These are phyloP conservation scores for Caenorhabditis afra DNA, from an alignment of 2,888 invertebrate species.

Conservation along the genomic window DNA sequence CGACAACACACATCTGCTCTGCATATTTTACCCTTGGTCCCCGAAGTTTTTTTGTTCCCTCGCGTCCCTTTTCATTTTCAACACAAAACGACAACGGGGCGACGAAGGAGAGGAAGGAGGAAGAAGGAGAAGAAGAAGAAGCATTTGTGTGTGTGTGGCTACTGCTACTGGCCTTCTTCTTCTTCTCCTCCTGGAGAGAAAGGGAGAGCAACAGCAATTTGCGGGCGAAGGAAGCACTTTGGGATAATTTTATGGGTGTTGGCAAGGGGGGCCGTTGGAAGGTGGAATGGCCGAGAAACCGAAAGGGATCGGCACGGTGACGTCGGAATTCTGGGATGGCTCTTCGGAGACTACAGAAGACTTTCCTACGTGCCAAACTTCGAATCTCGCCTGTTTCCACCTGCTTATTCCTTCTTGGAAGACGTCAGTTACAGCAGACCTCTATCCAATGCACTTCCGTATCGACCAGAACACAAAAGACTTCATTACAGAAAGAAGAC, in stretches of 20 bases:
- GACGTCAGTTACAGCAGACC: no score
- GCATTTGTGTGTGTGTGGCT: neutral
- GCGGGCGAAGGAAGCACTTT: constrained; percentile 46
- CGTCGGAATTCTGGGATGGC: neutral
- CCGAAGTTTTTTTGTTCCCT: constrained; percentile 20
- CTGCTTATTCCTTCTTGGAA: no score
- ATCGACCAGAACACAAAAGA: neutral
- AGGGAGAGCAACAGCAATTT: constrained; percentile 46
- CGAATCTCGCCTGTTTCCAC: neutral
- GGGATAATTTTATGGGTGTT: constrained; percentile 52
- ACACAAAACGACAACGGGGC: constrained; percentile 7
- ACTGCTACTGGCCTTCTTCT: no score
- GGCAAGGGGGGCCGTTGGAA: neutral
- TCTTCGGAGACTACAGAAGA: no score
- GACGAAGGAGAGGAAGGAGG: neutral
- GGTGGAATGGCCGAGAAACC: neutral
- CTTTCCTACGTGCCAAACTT: no score
- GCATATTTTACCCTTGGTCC: constrained; percentile 39
- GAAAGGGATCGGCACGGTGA: constrained; percentile 3
- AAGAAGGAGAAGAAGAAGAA: neutral
- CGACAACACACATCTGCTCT: constrained; percentile 36
- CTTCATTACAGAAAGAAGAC: constrained; percentile 46
- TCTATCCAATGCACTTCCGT: no score
- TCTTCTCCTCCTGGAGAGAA: no score
- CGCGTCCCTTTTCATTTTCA: constrained; percentile 46